These are phyloP conservation scores for Papilio helenus DNA, from an alignment of 1,140 invertebrate genomes.

Conservation along the genomic window DNA sequence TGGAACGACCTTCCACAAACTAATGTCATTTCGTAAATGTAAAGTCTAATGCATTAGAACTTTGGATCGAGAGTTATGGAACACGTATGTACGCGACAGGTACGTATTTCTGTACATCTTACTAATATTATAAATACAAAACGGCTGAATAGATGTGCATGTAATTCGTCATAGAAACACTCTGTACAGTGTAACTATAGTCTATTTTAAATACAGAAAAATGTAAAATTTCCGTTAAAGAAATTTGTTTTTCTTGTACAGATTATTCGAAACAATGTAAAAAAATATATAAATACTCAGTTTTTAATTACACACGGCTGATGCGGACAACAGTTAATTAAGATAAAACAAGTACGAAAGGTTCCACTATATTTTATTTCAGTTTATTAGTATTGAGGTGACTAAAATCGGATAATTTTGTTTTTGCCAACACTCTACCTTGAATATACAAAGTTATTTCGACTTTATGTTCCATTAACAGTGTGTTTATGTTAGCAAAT, in stretches of 20 bases:
- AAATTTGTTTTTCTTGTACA: no score
- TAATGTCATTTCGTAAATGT: constrained; percentile 2
- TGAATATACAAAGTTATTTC: constrained; percentile 14
- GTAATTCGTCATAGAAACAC: no score
- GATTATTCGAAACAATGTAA: no score
- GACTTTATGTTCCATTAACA: constrained; percentile 21
- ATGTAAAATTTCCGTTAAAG: no score
- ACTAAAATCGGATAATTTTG: constrained; percentile 21
- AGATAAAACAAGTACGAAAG: not conserved
- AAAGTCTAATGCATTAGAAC: not conserved
- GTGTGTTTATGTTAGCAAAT: constrained; percentile 10
- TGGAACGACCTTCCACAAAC: constrained; percentile 30
- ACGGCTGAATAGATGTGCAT: no score
- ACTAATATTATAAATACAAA: no score
- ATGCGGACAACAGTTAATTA: not conserved
- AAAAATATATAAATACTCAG: no score
- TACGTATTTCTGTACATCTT: no score
- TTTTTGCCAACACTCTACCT: constrained; percentile 21
- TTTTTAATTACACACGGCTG: no score
- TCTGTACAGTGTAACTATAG: no score
- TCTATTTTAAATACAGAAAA: no score
- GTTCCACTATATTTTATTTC: not conserved
- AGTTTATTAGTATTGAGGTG: not conserved
- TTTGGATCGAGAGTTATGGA: not conserved
- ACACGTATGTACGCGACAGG: not conserved